Evolutionary conservation across 2,888 invertebrate genomes (phyloP), one percentile per base, ranked within the genome.

Genomic region (Elegia similella): DNA sequence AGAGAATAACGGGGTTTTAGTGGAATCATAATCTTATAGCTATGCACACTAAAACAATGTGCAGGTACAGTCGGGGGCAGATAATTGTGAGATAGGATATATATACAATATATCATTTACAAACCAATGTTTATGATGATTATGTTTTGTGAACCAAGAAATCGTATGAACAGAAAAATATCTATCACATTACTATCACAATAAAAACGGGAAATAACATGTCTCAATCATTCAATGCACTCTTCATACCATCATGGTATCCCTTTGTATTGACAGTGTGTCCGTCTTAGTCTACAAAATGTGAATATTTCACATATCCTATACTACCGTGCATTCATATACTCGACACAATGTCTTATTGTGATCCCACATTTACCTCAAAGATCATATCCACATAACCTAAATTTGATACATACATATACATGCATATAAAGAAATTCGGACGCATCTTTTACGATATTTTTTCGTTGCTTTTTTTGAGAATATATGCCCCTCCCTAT

Each of bases 111-210:
- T 10, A 10, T 32, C 32, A 32, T 8, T 32, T 32, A 32, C 32
- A 32, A 7, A 3, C 23, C 23, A 23, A n/a, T 38, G 5, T 38
- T 12, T n/a, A 2, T 5, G 38, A 38, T 38, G n/a, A 12, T 38
- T 38, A 38, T 5, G 38, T 12, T 38, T 38, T 34, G 34, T 34
- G 10, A 38, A 8, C 0, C 7, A 34, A 34, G 12, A 38, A 38
- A 38, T 1, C 12, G 30, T 10, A 38, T 52, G 44, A 57, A 57
- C 52, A 46, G 38, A 57, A 53, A 46, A 12, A 30, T 10, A 42
- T 44, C 68, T 69, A 70, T 70, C 70, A 72, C 67, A 67, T 65
- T 64, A 64, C 65, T 68, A 69, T 72, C 70, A 72, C 69, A 71
- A 65, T 67, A 58, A 59, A 63, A 66, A 62, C 15, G 30, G 15